Evolutionary conservation across 2,888 invertebrate genomes (phyloP).

Genomic region (Nebria salina): DNA sequence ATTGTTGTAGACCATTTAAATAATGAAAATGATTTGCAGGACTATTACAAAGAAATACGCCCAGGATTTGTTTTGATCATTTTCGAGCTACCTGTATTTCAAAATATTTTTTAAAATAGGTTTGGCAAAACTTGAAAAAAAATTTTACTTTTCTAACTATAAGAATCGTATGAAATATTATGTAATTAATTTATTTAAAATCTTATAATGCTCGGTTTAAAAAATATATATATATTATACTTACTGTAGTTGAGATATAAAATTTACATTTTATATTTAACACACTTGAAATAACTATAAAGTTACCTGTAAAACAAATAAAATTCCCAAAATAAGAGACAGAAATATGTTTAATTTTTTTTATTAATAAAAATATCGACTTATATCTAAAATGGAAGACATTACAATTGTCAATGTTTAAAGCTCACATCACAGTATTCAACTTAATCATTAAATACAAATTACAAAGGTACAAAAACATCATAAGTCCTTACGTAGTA

Average conservation of each 20-base stretch:
- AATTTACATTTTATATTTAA: background rate
- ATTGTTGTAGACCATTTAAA: slow-evolving; percentile 32
- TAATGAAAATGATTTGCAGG: background rate
- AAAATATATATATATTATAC: slow-evolving; percentile 16
- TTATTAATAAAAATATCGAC: slow-evolving; percentile 46
- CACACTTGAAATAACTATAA: background rate
- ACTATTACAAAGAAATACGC: slow-evolving; percentile 8
- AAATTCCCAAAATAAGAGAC: slow-evolving; percentile 48
- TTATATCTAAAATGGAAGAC: slow-evolving; percentile 55
- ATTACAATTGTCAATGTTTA: slow-evolving; percentile 47
- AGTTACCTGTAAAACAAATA: slow-evolving; percentile 35
- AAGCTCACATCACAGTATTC: slow-evolving; percentile 49
- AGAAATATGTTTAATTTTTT: slow-evolving; percentile 42
- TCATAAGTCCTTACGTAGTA: slow-evolving; percentile 51
- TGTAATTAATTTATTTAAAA: background rate
- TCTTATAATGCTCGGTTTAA: background rate
- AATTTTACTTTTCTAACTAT: background rate
- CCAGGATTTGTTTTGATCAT: slow-evolving; percentile 16
- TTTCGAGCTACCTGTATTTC: slow-evolving; percentile 37
- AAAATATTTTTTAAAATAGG: slow-evolving; percentile 25
- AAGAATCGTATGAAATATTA: background rate
- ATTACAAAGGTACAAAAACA: slow-evolving; percentile 51
- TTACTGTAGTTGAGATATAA: slow-evolving; percentile 27
- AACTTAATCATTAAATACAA: slow-evolving; percentile 50
- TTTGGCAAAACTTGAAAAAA: background rate